phyloP scores from a whole-genome alignment of 2,888 invertebrate species.

The Masnerella sp. region DNA sequence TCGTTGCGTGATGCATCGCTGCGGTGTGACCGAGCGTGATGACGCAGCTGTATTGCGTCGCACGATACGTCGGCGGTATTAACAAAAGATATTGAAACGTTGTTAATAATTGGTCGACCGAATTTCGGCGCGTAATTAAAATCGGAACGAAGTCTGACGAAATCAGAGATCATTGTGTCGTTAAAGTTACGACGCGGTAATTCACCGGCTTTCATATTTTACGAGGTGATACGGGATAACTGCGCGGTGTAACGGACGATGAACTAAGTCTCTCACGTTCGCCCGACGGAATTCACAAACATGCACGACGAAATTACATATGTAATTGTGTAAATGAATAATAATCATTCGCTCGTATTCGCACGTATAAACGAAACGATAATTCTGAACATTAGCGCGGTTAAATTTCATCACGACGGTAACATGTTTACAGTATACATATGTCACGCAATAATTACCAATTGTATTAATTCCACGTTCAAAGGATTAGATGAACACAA shows the following conservation, averaged over 20 bases:
- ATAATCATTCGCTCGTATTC: slow-evolving; percentile 20
- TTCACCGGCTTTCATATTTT: slow-evolving; percentile 32
- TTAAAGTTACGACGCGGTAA: slow-evolving; percentile 7
- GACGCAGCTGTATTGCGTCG: slow-evolving; percentile 33
- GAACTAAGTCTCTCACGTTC: slow-evolving; percentile 21
- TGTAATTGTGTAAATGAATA: slow-evolving; percentile 48
- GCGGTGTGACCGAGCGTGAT: slow-evolving; percentile 68
- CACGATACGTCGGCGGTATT: slow-evolving; percentile 18
- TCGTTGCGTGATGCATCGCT: slow-evolving; percentile 74
- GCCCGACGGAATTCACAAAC: slow-evolving; percentile 7
- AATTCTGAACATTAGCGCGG: slow-evolving; percentile 40
- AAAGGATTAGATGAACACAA: slow-evolving; percentile 33
- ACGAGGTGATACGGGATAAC: slow-evolving; percentile 17
- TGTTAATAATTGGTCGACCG: slow-evolving; percentile 7
- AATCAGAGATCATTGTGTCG: slow-evolving; percentile 20
- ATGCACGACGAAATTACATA: slow-evolving; percentile 26
- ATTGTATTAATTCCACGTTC: slow-evolving; percentile 50
- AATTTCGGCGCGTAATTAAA: slow-evolving; percentile 6
- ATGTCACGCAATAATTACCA: slow-evolving; percentile 44
- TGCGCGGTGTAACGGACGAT: slow-evolving; percentile 17
- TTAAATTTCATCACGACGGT: slow-evolving; percentile 43
- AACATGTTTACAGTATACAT: slow-evolving; percentile 44
- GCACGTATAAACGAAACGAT: slow-evolving; percentile 30
- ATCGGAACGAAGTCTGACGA: not conserved
- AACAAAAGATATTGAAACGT: slow-evolving; percentile 8